Evolutionary conservation across 2,797 vertebrate species (phyloP), one percentile per base, ranked within the genome.

Genomic region (Bufotes viridis): DNA sequence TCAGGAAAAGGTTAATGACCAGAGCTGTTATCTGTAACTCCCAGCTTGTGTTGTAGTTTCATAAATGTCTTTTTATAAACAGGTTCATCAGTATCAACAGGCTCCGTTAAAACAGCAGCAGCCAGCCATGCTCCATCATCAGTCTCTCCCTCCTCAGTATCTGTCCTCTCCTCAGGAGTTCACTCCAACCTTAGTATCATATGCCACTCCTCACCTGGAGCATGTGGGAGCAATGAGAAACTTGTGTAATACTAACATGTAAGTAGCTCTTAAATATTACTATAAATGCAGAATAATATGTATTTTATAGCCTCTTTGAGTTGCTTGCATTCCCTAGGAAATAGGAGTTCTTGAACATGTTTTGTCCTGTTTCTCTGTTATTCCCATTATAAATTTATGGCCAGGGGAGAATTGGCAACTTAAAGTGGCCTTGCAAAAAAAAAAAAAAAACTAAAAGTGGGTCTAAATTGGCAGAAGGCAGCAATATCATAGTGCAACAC

Each of bases 61-160:
- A 67, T 67, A n/a, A 4, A 3, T 76, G 34, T 74, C 0, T 84
- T 60, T 81, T 78, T 82, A n/a, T 18, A 58, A 74, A 22, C 93
- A 98, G 97, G 93, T 97, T 95, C 97, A 98, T 91, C 98, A 98
- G 82, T 98, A 97, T 91, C 97, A 98, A 92, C 97, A 98, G 92
- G 94, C 96, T 81, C 96, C 98, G 92, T 91, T 96, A 82, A 97
- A 97, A 85, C 97, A 98, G 58, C 97, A 98, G 58, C 95, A 94
- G 2, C 96, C 96, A 2, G 93, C 95, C 42, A 92, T 96, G 0
- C 92, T 90, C 17, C 95, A 95, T n/a, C 95, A 93, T 57, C 92
- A 92, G 8, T 96, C 96, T 93, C 96, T 93, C 67, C 96, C 96
- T 20, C 95, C 94, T 7, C 95, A 97, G 29, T 96, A 95, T 82